Evolutionary conservation across 2,888 invertebrate genomes (phyloP), one percentile per base, ranked within the genome.

Genomic region (Drosophila pseudotakahashii): DNA sequence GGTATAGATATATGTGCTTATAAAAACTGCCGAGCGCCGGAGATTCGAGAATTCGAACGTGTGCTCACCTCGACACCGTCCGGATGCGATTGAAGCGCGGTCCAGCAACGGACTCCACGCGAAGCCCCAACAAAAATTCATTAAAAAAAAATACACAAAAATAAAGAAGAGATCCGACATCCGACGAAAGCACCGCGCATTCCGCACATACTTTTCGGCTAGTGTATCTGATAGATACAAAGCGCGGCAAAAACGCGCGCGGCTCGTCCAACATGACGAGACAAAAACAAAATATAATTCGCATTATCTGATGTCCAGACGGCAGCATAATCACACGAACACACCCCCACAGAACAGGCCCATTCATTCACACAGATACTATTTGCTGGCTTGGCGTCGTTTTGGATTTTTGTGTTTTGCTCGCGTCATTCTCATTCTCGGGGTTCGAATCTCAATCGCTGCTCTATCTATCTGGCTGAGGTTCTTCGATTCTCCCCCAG

Each of bases 401-500:
- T 78, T 58, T 70, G 44, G 37, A 10, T 30, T 52, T 76, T n/a
- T 75, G 58, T 80, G 80, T 80, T 80, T 77, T 80, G 80, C 81
- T 80, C 76, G 67, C 23, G 60, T 53, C 37, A 62, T 80, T 80
- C 80, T 77, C 50, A n/a, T 26, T 66, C 26, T 45, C 55, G 48
- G 26, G 7, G 41, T 23, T 60, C 23, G 36, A 37, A 37, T 57
- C 42, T 26, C n/a, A 26, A 30, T 34, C 59, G 48, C 42, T 1
- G 34, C 34, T 34, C 34, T 34, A 10, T 34, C 32, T 63, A 48
- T 36, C 37, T 37, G n/a, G n/a, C n/a, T 7, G 37, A 19, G 42
- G 42, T 19, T 19, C 61, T 44, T 23, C 7, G n/a, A 32, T 52
- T 26, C 55, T 13, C 26, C 9, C 23, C 23, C 59, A 50, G 47